Conservation (phyloP, 2,113 vertebrate species). For the Aldabrachelys gigantea region DNA sequence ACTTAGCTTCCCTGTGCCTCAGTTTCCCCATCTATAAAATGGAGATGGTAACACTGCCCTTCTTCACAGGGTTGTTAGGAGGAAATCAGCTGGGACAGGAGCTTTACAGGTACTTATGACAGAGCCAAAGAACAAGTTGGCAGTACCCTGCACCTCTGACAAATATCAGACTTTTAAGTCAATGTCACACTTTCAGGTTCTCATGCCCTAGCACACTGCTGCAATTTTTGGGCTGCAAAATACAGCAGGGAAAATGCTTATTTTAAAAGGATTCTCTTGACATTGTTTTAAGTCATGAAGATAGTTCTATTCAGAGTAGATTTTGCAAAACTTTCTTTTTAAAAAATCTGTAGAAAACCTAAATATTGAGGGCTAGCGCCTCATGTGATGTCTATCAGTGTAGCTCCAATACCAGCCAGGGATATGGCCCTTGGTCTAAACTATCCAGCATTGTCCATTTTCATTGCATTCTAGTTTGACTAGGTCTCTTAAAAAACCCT, state of each 20-base stretch:
- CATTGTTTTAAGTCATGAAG: neutral
- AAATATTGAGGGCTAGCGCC: conserved; percentile 1
- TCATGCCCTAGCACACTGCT: neutral
- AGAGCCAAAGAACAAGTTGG: neutral
- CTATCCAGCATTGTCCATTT: neutral
- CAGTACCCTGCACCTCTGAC: neutral
- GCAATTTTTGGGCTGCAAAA: neutral
- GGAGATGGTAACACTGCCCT: neutral
- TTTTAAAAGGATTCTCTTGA: rapidly evolving
- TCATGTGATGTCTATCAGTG: neutral
- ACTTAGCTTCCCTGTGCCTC: neutral
- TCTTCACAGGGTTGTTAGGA: neutral
- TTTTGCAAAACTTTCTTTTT: neutral
- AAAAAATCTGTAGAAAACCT: neutral
- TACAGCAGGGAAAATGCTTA: neutral
- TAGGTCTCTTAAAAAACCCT: neutral
- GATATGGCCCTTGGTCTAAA: neutral
- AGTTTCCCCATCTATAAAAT: neutral
- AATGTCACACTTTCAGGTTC: neutral
- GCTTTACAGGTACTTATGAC: neutral
- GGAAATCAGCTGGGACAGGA: neutral
- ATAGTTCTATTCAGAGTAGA: rapidly evolving
- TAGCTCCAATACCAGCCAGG: neutral
- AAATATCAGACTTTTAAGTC: neutral
- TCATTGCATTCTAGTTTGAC: neutral